Conservation (phyloP, 64 coral and sea anemone species). For the Dendronephthya gigantea region DNA sequence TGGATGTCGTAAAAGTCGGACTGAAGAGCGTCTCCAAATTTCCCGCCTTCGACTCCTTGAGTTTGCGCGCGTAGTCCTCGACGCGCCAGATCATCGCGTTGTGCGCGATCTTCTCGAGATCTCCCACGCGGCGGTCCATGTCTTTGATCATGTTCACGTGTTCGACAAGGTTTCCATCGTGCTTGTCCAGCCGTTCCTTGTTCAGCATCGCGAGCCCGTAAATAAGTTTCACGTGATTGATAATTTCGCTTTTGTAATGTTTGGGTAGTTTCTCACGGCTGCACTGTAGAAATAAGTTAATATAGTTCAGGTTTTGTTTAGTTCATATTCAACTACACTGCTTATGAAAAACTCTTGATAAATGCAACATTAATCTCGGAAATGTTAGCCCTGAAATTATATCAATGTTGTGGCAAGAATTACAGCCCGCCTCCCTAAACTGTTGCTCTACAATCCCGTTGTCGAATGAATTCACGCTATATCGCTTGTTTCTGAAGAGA, state of each 20-base stretch:
- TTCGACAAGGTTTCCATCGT: slow-evolving; percentile 30
- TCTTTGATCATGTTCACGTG: slow-evolving; percentile 41
- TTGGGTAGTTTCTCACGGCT: slow-evolving; percentile 83
- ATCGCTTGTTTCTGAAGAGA: no score
- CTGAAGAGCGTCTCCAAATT: slow-evolving; percentile 75
- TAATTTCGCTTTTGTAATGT: slow-evolving; percentile 75
- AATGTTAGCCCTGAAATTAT: no score
- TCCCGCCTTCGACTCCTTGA: slow-evolving; percentile 90
- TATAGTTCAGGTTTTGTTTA: no score
- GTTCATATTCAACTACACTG: no score
- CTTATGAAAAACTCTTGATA: no score
- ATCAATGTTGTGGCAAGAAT: no score
- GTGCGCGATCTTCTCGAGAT: slow-evolving; percentile 79
- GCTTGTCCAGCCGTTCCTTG: slow-evolving; percentile 30
- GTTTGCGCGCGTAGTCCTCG: slow-evolving; percentile 66
- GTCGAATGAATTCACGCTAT: no score
- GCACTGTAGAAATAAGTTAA: slow-evolving; percentile 35
- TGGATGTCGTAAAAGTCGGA: slow-evolving; percentile 90
- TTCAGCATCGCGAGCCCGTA: slow-evolving; percentile 39
- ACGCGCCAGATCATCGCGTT: slow-evolving; percentile 85
- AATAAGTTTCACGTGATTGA: slow-evolving; percentile 62
- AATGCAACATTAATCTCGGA: no score
- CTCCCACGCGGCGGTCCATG: slow-evolving; percentile 45
- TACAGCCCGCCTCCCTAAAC: no score
- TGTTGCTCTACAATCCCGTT: no score